Evolutionary conservation across 2,113 vertebrate species (phyloP).

Genomic region (Axis porcinus): DNA sequence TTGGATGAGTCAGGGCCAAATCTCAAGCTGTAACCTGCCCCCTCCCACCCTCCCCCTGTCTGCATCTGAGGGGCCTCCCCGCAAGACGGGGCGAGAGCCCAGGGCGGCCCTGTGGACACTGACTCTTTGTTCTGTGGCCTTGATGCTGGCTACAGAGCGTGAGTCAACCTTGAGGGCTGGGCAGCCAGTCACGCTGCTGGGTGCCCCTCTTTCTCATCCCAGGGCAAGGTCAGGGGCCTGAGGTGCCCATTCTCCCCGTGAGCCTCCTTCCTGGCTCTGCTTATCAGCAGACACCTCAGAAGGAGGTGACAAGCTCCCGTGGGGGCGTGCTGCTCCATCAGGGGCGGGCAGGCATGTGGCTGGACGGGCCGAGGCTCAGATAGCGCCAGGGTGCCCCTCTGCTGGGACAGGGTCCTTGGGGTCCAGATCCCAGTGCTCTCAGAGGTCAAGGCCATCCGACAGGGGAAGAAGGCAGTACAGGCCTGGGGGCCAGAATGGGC

Average conservation of each 20-base stretch:
- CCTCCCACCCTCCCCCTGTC: neutral
- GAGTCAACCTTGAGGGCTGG: neutral
- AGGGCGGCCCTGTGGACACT: neutral
- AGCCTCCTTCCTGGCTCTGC: neutral
- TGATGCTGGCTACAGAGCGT: neutral
- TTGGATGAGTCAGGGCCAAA: neutral
- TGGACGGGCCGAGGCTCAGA: neutral
- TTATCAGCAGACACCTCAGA: neutral
- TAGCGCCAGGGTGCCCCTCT: neutral
- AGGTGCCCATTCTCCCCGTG: neutral
- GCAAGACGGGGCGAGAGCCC: neutral
- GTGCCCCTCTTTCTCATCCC: neutral
- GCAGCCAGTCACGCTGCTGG: neutral
- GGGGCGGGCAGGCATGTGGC: neutral
- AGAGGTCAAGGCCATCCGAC: neutral
- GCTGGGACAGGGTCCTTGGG: neutral
- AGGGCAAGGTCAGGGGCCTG: neutral
- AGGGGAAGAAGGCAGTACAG: neutral
- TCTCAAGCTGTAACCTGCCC: neutral
- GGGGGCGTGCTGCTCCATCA: neutral
- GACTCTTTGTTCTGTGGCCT: neutral
- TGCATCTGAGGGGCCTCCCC: neutral
- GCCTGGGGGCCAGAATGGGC: neutral
- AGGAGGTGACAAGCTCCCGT: neutral
- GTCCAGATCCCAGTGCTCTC: neutral